phyloP scores from a whole-genome alignment of 2,797 vertebrate genomes.

The Falco naumanni region DNA sequence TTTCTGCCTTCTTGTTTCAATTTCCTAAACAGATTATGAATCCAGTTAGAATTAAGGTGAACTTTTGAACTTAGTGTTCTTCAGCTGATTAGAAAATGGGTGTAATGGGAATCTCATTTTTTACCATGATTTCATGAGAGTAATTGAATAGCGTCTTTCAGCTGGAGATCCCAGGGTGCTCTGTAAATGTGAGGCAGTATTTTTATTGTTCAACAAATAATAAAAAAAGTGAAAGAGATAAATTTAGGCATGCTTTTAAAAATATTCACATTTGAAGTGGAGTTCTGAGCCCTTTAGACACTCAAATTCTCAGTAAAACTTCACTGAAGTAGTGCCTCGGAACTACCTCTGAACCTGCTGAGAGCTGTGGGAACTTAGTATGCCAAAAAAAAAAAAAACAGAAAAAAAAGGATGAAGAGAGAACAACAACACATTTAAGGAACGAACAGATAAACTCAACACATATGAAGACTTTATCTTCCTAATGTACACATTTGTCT shows the following conservation, averaged over 20 bases:
- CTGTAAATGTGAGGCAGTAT: neutral
- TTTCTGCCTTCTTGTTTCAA: slow-evolving; percentile 29
- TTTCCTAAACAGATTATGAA: slow-evolving; percentile 39
- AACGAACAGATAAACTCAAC: neutral
- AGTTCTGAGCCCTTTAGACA: neutral
- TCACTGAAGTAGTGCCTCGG: neutral
- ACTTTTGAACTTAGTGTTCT: slow-evolving; percentile 39
- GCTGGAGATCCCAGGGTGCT: neutral
- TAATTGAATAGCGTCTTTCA: slow-evolving; percentile 49
- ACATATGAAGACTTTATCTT: neutral
- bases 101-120: slow-evolving; percentile 18
- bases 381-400: neutral
- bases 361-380: neutral
- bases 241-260: slow-evolving; percentile 24
- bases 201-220: slow-evolving; percentile 21
- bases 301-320: neutral
- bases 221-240: neutral
- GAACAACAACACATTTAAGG: neutral
- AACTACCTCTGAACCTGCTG: neutral
- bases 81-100: slow-evolving; percentile 28
- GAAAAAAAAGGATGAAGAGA: neutral
- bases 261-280: slow-evolving; percentile 4
- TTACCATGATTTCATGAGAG: neutral
- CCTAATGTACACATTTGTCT: neutral
- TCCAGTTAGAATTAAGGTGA: slow-evolving; percentile 2